These are phyloP conservation scores for Avahi laniger DNA, from an alignment of 2,797 vertebrate genomes.

Conservation along the genomic window DNA sequence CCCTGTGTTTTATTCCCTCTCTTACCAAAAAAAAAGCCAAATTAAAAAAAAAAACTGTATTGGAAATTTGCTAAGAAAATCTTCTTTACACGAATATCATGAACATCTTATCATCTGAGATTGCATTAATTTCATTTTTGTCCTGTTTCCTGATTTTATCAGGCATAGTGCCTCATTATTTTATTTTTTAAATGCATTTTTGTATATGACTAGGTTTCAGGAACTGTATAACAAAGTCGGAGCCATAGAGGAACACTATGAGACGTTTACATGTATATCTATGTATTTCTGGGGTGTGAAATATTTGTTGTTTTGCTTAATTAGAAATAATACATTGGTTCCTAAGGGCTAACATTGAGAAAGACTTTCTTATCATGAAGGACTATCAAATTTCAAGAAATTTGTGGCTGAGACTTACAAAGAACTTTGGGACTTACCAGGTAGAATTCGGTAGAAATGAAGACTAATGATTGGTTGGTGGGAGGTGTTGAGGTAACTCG, in stretches of 20 bases:
- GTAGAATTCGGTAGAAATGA: not conserved
- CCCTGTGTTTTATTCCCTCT: not conserved
- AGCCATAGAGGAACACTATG: not conserved
- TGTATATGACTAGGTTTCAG: slow-evolving; percentile 16
- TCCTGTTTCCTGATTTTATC: slow-evolving; percentile 38
- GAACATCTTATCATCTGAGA: not conserved
- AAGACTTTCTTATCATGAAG: not conserved
- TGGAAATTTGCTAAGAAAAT: not conserved
- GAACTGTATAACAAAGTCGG: not conserved
- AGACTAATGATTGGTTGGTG: not conserved
- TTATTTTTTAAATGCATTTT: slow-evolving; percentile 13
- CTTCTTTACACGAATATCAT: not conserved
- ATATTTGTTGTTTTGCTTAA: not conserved
- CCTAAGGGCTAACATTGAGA: not conserved
- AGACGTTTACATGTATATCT: not conserved
- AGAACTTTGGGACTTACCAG: not conserved
- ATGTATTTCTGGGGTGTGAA: not conserved
- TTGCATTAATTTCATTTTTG: slow-evolving; percentile 17
- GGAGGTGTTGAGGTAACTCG: not conserved
- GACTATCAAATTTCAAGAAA: not conserved
- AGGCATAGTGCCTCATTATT: not conserved
- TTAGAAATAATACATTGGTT: not conserved
- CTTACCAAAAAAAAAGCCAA: not conserved
- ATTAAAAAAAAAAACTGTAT: not conserved
- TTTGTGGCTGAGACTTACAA: not conserved